These are phyloP conservation scores for Paraescarpia echinospica DNA, from an alignment of 1,140 invertebrate genomes.

Conservation along the genomic window DNA sequence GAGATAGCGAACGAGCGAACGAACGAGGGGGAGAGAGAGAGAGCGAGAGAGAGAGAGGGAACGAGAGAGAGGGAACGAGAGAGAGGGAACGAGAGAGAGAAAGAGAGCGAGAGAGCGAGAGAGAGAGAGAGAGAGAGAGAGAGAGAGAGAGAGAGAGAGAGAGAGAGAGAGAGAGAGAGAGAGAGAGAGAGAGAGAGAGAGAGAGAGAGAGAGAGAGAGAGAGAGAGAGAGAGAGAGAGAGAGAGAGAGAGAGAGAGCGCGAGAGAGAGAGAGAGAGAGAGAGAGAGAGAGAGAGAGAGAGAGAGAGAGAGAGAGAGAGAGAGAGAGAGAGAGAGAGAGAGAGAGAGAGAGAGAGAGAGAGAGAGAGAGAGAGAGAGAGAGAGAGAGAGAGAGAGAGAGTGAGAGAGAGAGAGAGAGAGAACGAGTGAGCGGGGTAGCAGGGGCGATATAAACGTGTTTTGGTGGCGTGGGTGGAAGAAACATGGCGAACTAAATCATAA, in stretches of 20 bases:
- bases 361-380: not conserved
- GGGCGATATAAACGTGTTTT: not conserved
- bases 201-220: too few relatives aligned
- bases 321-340: not conserved
- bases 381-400: not conserved
- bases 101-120: not conserved
- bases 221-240: not conserved
- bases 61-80: not conserved
- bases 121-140: too few relatives aligned
- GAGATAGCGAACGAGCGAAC: not conserved
- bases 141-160: too few relatives aligned
- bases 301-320: not conserved
- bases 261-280: not conserved
- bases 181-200: too few relatives aligned
- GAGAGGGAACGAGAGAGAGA: not conserved
- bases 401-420: not conserved
- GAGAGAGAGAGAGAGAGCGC: not conserved
- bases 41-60: not conserved
- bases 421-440: not conserved
- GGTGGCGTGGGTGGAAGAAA: not conserved
- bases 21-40: not conserved
- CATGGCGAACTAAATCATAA: not conserved
- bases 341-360: not conserved
- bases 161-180: too few relatives aligned
- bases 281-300: not conserved